Evolutionary conservation across 2,113 vertebrate species (phyloP).

Genomic region (Psittacula cyanocephala): DNA sequence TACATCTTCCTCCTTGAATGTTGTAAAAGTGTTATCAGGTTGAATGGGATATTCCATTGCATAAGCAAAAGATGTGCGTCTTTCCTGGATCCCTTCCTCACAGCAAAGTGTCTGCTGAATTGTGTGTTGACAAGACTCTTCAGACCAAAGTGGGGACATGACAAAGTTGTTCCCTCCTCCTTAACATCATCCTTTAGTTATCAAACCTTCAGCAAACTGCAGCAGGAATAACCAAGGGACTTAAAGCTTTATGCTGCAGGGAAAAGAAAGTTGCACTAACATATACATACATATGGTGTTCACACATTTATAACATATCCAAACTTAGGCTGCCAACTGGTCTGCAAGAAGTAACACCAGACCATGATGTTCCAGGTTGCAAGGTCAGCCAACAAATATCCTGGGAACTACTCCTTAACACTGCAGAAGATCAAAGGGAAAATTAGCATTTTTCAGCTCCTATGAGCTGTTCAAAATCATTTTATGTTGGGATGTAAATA

Average conservation of each 20-base stretch:
- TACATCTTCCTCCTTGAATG: neutral
- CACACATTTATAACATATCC: neutral
- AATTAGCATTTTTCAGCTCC: slow-evolving; percentile 20
- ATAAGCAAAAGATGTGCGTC: neutral
- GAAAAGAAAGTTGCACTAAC: neutral
- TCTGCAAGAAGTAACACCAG: neutral
- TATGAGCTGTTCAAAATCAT: neutral
- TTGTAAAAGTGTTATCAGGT: neutral
- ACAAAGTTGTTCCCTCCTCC: neutral
- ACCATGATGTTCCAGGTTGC: neutral
- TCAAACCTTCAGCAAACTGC: neutral
- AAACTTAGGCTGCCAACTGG: neutral
- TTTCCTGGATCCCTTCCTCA: neutral
- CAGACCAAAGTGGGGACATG: neutral
- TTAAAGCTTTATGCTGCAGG: neutral
- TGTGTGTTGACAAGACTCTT: neutral
- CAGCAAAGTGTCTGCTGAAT: neutral
- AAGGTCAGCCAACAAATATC: slow-evolving; percentile 4
- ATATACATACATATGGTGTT: neutral
- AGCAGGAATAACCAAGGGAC: neutral
- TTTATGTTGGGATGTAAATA: neutral
- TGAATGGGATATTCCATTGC: neutral
- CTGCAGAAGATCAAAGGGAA: slow-evolving; percentile 10
- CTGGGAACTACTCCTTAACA: neutral
- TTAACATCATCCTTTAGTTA: neutral